phyloP scores from a whole-genome alignment of 2,113 vertebrate genomes.

The Corythaixoides concolor region DNA sequence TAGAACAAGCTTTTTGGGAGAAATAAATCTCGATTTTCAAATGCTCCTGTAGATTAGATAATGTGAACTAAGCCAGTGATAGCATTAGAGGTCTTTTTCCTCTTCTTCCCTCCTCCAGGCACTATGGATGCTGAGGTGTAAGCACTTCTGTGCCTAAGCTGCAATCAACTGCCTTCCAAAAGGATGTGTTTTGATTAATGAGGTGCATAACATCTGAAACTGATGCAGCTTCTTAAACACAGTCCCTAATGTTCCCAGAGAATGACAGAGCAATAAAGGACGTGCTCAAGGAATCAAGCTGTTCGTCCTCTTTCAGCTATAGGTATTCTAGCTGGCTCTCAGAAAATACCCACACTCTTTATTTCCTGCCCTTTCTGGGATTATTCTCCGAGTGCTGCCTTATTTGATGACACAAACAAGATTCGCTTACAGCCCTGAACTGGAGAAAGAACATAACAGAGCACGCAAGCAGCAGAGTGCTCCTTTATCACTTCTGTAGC shows the following conservation, averaged over 20 bases:
- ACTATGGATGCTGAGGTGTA: slow-evolving; percentile 19
- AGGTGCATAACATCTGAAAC: slow-evolving; percentile 37
- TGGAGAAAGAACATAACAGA: neutral
- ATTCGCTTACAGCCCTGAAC: neutral
- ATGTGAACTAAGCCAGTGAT: neutral
- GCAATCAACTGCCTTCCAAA: slow-evolving; percentile 55
- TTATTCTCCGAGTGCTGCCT: neutral
- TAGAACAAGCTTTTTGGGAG: neutral
- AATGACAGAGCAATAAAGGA: slow-evolving; percentile 47
- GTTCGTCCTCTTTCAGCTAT: neutral
- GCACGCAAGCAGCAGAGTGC: neutral
- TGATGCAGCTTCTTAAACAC: slow-evolving; percentile 31
- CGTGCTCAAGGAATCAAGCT: neutral
- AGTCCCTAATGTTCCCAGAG: neutral
- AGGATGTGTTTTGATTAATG: slow-evolving; percentile 56
- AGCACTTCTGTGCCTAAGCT: slow-evolving; percentile 35
- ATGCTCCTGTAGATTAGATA: neutral
- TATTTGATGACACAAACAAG: neutral
- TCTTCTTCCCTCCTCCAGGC: neutral
- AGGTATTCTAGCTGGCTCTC: neutral
- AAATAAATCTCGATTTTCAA: neutral
- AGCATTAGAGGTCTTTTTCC: slow-evolving; percentile 12
- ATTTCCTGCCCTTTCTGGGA: neutral
- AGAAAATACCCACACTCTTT: neutral
- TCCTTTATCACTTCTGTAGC: neutral